Conservation (phyloP, 2,888 invertebrate species). For the Elysia crispata region DNA sequence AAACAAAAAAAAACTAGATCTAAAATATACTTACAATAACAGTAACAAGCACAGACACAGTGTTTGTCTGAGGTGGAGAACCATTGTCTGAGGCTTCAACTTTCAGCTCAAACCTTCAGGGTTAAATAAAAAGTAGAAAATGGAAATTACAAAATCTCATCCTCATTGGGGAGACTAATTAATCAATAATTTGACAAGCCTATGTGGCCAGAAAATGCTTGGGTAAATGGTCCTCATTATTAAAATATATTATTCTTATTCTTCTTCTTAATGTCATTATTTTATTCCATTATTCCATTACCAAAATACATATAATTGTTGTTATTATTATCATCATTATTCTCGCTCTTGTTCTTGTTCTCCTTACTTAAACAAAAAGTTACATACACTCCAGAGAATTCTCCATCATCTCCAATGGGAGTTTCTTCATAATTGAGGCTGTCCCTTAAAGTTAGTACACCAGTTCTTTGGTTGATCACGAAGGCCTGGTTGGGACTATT, state of each 20-base stretch:
- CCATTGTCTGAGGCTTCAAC: slow-evolving; percentile 52
- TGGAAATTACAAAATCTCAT: too few relatives aligned
- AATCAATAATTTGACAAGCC: too few relatives aligned
- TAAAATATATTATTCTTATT: too few relatives aligned
- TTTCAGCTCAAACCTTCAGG: slow-evolving; percentile 39
- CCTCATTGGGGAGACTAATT: too few relatives aligned
- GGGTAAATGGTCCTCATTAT: too few relatives aligned
- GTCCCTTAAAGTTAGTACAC: slow-evolving; percentile 55
- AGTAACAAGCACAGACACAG: slow-evolving; percentile 27
- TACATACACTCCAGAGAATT: slow-evolving; percentile 37
- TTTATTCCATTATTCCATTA: too few relatives aligned
- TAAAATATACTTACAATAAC: slow-evolving; percentile 47
- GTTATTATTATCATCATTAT: too few relatives aligned
- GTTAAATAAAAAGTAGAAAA: background rate
- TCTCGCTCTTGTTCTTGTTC: too few relatives aligned
- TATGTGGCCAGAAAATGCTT: too few relatives aligned
- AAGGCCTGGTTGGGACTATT: slow-evolving; percentile 60
- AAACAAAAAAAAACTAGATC: background rate
- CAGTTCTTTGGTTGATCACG: slow-evolving; percentile 52
- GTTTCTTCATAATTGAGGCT: slow-evolving; percentile 47
- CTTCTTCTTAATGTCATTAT: too few relatives aligned
- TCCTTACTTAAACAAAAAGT: too few relatives aligned
- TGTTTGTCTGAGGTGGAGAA: slow-evolving; percentile 32
- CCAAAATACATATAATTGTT: too few relatives aligned
- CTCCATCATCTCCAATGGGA: slow-evolving; percentile 11